Evolutionary conservation across 2,888 invertebrate species (phyloP).

Genomic region (Orthonychiurus folsomi): DNA sequence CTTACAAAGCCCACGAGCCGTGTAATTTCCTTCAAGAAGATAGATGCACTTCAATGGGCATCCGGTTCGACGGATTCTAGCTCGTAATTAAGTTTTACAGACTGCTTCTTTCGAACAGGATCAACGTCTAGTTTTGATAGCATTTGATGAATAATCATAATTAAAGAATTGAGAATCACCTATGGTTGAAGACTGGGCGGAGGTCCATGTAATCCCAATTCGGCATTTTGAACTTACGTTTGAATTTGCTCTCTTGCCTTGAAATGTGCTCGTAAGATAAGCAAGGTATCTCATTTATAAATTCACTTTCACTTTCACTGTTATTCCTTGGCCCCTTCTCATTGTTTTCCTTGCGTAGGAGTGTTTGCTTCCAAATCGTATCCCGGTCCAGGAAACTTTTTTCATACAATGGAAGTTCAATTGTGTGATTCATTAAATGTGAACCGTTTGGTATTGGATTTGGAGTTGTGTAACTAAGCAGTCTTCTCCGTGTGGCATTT

Average conservation of each 20-base stretch:
- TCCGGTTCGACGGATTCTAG: too few relatives aligned
- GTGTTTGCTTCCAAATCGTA: conserved; percentile 34
- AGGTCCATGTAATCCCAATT: conserved; percentile 38
- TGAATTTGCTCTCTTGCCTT: not conserved
- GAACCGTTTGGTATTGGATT: conserved; percentile 24
- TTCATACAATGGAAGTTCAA: conserved; percentile 34
- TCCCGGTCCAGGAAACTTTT: conserved; percentile 31
- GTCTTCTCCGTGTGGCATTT: not conserved
- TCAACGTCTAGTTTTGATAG: too few relatives aligned
- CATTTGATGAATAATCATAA: too few relatives aligned
- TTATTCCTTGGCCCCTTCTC: not conserved
- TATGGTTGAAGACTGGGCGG: conserved; percentile 36
- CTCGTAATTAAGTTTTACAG: too few relatives aligned
- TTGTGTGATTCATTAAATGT: conserved; percentile 29
- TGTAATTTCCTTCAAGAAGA: not conserved
- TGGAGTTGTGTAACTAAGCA: not conserved
- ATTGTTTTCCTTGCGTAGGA: conserved; percentile 20
- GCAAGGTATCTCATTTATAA: conserved; percentile 14
- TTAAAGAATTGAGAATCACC: too few relatives aligned
- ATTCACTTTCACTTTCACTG: not conserved
- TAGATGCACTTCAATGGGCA: not conserved
- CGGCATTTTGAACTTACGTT: conserved; percentile 19
- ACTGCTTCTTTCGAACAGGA: too few relatives aligned
- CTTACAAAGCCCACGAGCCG: too few relatives aligned
- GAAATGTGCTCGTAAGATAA: conserved; percentile 22